These are phyloP conservation scores for Andrena bicolor DNA, from an alignment of 2,888 invertebrate species.

Conservation along the genomic window DNA sequence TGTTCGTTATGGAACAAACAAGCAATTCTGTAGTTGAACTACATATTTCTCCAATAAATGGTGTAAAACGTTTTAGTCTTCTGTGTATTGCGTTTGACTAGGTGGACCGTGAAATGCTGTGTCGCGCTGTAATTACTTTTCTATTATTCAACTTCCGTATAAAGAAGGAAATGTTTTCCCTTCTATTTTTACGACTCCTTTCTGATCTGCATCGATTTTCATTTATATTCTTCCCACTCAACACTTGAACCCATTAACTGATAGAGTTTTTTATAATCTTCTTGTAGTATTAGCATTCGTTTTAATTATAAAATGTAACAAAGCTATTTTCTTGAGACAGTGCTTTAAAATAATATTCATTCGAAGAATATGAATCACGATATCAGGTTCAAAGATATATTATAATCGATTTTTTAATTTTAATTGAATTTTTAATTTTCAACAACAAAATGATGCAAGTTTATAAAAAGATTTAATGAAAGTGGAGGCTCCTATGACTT, in stretches of 20 bases:
- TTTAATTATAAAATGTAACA: not conserved
- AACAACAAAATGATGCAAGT: too few species aligned
- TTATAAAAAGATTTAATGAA: too few species aligned
- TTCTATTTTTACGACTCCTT: not conserved
- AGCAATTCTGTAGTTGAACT: constrained; percentile 6
- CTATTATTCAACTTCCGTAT: constrained; percentile 14
- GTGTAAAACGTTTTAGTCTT: constrained; percentile 1
- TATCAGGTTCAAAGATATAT: too few species aligned
- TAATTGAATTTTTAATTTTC: too few species aligned
- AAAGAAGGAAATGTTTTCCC: not conserved
- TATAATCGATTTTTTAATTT: too few species aligned
- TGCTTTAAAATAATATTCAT: not conserved
- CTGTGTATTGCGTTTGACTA: constrained; percentile 10
- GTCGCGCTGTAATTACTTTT: constrained; percentile 35
- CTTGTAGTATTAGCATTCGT: not conserved
- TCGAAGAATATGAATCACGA: not conserved
- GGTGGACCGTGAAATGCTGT: constrained; percentile 37
- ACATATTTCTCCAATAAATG: constrained; percentile 19
- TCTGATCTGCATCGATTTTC: not conserved
- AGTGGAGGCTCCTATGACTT: too few species aligned
- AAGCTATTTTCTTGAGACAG: not conserved
- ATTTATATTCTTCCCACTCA: not conserved
- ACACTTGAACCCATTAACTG: not conserved
- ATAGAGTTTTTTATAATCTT: not conserved
- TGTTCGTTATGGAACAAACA: too few species aligned